Conservation (phyloP, 2,797 vertebrate species). For the Gallinago solitaria region DNA sequence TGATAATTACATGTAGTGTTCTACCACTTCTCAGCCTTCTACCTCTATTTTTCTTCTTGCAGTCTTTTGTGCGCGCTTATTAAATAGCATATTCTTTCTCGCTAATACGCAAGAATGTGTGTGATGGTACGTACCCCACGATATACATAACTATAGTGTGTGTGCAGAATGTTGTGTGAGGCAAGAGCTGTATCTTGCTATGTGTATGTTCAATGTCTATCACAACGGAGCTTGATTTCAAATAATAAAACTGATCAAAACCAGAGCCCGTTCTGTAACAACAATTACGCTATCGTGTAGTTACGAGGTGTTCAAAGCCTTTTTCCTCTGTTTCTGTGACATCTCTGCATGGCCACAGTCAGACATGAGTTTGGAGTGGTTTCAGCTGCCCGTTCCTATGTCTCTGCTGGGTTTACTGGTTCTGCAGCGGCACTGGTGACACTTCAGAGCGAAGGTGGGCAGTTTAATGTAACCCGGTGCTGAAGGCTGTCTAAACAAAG, state of each 20-base stretch:
- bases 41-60: background rate
- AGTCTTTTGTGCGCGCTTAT: background rate
- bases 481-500: background rate
- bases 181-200: background rate
- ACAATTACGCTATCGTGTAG: background rate
- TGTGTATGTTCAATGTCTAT: conserved; percentile 43
- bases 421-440: background rate
- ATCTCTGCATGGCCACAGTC: background rate
- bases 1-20: background rate
- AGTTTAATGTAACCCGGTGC: fast-evolving
- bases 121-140: fast-evolving
- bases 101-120: background rate
- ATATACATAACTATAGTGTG: fast-evolving
- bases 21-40: background rate
- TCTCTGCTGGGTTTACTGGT: background rate
- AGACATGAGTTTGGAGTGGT: background rate
- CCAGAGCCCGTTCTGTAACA: conserved; percentile 36
- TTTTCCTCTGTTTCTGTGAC: background rate
- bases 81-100: background rate
- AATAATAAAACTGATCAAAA: conserved; percentile 49
- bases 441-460: background rate
- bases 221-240: background rate
- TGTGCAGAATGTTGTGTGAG: background rate
- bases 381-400: background rate
- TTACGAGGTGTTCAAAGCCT: conserved; percentile 51